These are phyloP conservation scores for Dichetophora obliterata DNA, from an alignment of 2,888 invertebrate species.

Conservation along the genomic window DNA sequence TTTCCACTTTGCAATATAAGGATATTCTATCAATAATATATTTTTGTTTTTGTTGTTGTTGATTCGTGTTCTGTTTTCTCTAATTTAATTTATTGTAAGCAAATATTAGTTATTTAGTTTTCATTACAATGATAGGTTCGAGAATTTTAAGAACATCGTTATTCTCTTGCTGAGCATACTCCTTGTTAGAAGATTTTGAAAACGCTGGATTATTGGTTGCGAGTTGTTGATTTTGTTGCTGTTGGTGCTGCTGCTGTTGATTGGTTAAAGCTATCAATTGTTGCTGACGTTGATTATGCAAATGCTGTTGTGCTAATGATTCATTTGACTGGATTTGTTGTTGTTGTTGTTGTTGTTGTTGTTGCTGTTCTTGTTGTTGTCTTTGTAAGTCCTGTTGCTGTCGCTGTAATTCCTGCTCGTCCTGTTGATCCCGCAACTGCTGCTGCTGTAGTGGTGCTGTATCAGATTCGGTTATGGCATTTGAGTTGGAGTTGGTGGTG, in stretches of 20 bases:
- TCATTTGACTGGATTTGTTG: slow-evolving; percentile 38
- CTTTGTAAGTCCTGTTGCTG: slow-evolving; percentile 45
- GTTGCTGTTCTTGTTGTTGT: slow-evolving; percentile 41
- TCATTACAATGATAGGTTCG: slow-evolving; percentile 70
- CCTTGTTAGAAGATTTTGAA: slow-evolving; percentile 49
- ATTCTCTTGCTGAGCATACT: slow-evolving; percentile 64
- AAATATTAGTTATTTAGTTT: slow-evolving; percentile 64
- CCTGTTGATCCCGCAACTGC: slow-evolving; percentile 43
- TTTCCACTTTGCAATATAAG: slow-evolving; percentile 38
- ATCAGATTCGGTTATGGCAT: slow-evolving; percentile 49
- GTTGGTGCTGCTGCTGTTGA: slow-evolving; percentile 55
- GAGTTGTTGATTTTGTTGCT: slow-evolving; percentile 51
- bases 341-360: slow-evolving; percentile 38
- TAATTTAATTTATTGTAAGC: slow-evolving; percentile 35
- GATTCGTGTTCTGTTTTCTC: slow-evolving; percentile 13
- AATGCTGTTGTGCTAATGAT: slow-evolving; percentile 53
- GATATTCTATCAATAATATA: slow-evolving; percentile 7
- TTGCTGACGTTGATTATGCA: slow-evolving; percentile 59
- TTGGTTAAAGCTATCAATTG: slow-evolving; percentile 56
- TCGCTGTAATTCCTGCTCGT: slow-evolving; percentile 37
- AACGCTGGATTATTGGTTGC: slow-evolving; percentile 14
- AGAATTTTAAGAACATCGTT: slow-evolving; percentile 70
- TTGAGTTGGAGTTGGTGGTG: slow-evolving; percentile 55
- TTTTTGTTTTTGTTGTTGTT: slow-evolving; percentile 31
- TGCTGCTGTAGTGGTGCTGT: slow-evolving; percentile 42